Base-by-base conservation (phyloP, 2,113 vertebrate genomes). In the Sprattus sprattus region DNA sequence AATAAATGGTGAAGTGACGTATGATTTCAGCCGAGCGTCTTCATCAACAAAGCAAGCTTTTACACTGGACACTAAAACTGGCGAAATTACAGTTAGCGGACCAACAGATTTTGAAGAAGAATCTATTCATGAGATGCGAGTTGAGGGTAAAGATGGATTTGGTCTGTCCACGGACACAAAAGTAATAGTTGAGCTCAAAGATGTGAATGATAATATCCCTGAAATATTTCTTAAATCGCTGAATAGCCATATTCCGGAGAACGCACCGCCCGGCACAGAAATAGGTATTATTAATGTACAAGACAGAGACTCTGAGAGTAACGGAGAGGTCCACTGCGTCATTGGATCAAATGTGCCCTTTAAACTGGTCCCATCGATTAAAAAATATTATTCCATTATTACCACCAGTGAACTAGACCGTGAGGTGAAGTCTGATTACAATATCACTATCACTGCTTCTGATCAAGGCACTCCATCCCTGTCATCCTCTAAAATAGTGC, bases 211-310 rank as follows among this genome's bases (percentile, higher is more conserved):
- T 16, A 96, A 96, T 52, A 57, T 85, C 0, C 95, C 95, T 3
- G 89, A 89, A n/a, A 88, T 96, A 5, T 82, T 64, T 4, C 13
- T 95, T 0, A 93, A 93, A 5, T 95, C 95, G 0, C 67, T 94
- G 0, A 87, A 84, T 16, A 91, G 80, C 45, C 85, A 91, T 44
- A 15, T 95, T 39, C 86, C 90, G 13, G 95, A 96, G 83, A 92
- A 91, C 25, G 84, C 88, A 0, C 90, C 89, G 78, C 89, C 90
- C 20, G 94, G 93, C 39, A 95, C 95, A 81, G 91, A 94, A 81
- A 91, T 96, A 1, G 94, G 93, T 57, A 93, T 96, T 84, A 92
- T 96, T 83, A 94, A 95, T 57, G 92, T 95, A 0, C 93, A 93
- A 75, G 95, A 96, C 71, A 84, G 80, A 92, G 95, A 96, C 85